Percentiles rank a stretch among this genome's conserved stretches.
Evolutionary conservation across 2,797 vertebrate species (phyloP).

Genomic region (Poliocrania exsul): DNA sequence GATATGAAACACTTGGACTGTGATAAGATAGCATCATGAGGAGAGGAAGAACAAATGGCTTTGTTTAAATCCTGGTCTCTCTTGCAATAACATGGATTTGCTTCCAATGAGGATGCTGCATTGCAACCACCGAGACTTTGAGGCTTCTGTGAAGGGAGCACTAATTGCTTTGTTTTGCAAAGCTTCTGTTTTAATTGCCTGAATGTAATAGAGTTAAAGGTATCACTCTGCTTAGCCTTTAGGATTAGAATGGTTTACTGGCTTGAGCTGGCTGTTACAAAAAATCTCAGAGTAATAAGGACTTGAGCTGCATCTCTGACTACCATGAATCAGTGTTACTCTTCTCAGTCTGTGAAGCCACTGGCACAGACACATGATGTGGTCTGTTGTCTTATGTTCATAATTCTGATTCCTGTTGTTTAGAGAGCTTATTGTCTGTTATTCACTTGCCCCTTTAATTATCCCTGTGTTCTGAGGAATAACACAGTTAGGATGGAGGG

Average conservation of each 20-base stretch:
- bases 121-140: background rate
- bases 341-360: background rate
- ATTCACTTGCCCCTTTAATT: background rate
- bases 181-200: background rate
- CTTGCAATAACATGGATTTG: constrained; percentile 20
- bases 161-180: background rate
- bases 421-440: background rate
- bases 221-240: background rate
- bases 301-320: background rate
- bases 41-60: constrained; percentile 71
- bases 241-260: background rate
- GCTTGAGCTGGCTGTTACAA: background rate
- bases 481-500: background rate
- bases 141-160: background rate
- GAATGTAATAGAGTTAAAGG: background rate
- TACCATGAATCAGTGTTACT: background rate
- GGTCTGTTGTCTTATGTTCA: background rate
- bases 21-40: constrained; percentile 69
- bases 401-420: background rate
- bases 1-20: constrained; percentile 66
- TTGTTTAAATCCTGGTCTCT: constrained; percentile 62
- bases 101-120: constrained; percentile 12
- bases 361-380: background rate
- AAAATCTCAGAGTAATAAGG: background rate
- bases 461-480: background rate